phyloP scores from a whole-genome alignment of 2,113 vertebrate genomes.

The Thalassarche chlororhynchos region DNA sequence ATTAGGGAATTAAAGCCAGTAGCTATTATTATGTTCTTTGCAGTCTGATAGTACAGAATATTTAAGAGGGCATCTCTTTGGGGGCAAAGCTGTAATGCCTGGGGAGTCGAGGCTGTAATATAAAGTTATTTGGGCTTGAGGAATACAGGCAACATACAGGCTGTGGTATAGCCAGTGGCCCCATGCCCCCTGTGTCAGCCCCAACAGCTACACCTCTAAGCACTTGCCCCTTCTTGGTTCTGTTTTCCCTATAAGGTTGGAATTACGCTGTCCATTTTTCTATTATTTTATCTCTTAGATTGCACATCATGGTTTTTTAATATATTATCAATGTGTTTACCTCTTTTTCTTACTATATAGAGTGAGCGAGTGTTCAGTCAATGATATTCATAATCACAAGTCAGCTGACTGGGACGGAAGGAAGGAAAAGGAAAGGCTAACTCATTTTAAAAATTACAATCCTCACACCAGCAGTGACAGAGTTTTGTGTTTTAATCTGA shows the following conservation, averaged over 20 bases:
- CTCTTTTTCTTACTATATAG: neutral
- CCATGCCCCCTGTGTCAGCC: neutral
- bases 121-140: neutral
- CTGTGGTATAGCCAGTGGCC: neutral
- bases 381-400: neutral
- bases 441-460: neutral
- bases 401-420: neutral
- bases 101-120: neutral
- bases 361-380: neutral
- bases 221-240: neutral
- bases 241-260: neutral
- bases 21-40: neutral
- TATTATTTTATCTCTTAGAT: neutral
- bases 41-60: neutral
- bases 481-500: neutral
- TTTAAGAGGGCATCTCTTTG: neutral
- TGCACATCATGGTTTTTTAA: neutral
- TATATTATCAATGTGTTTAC: neutral
- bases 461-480: neutral
- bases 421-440: neutral
- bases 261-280: neutral
- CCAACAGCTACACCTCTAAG: neutral
- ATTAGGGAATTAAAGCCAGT: neutral
- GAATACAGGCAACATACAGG: neutral
- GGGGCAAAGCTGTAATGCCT: neutral